These are phyloP conservation scores for Syngnathus rostellatus DNA, from an alignment of 2,797 vertebrate species.

Conservation along the genomic window DNA sequence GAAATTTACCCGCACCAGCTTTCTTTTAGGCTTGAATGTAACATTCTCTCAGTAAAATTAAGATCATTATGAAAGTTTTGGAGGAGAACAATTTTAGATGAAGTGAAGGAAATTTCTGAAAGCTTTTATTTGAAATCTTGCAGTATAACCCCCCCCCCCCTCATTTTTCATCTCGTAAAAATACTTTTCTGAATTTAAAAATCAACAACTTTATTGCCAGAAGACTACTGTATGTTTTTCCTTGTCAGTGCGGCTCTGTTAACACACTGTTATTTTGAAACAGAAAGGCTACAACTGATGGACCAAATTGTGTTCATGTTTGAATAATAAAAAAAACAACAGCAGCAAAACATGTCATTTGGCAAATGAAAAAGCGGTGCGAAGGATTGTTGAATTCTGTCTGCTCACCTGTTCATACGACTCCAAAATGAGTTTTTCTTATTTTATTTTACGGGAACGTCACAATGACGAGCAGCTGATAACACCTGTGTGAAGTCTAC, in stretches of 20 bases:
- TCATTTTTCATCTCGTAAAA: not conserved
- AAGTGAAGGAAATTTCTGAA: too few relatives aligned
- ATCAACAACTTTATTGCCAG: not conserved
- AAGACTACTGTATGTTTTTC: not conserved
- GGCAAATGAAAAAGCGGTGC: not conserved
- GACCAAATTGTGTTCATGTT: not conserved
- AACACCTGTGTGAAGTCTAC: constrained; percentile 62
- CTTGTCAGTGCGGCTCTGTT: not conserved
- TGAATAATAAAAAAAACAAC: not conserved
- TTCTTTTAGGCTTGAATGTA: too few relatives aligned
- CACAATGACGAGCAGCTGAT: constrained; percentile 1
- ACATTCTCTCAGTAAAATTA: too few relatives aligned
- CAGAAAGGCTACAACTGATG: not conserved
- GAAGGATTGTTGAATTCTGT: not conserved
- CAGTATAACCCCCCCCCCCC: too few relatives aligned
- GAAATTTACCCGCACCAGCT: too few relatives aligned
- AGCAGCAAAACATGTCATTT: too few relatives aligned
- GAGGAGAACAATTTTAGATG: too few relatives aligned
- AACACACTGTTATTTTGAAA: not conserved
- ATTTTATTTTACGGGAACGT: not conserved
- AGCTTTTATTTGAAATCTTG: too few relatives aligned
- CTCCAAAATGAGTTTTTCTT: not conserved
- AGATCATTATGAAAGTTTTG: too few relatives aligned
- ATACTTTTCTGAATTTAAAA: not conserved
- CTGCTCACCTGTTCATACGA: constrained; percentile 9